Evolutionary conservation across 1,140 invertebrate genomes (phyloP).

Genomic region (Hydropsyche tenuis): DNA sequence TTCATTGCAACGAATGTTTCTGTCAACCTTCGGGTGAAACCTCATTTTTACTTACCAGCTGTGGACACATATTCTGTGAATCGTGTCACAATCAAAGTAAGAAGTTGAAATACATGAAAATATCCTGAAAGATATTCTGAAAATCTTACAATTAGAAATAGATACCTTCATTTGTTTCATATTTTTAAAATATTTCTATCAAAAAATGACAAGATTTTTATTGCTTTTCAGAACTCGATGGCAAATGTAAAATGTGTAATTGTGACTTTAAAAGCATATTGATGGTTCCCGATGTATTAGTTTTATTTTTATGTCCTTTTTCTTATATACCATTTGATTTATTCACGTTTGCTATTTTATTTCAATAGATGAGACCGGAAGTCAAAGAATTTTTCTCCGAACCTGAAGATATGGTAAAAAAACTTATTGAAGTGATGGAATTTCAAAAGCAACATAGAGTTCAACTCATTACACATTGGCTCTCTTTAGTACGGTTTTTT

Average conservation of each 20-base stretch:
- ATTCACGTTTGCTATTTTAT: no score
- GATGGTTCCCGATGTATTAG: constrained; percentile 57
- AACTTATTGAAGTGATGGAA: constrained; percentile 58
- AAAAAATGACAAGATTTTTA: no score
- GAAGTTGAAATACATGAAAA: background rate
- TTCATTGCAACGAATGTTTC: constrained; percentile 63
- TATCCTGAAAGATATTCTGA: no score
- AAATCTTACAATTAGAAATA: no score
- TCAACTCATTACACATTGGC: constrained; percentile 57
- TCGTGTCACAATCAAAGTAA: constrained; percentile 57
- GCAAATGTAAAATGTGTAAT: constrained; percentile 57
- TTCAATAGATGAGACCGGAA: constrained; percentile 60
- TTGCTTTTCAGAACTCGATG: constrained; percentile 49
- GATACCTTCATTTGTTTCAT: no score
- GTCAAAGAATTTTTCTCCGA: constrained; percentile 62
- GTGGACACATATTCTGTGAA: constrained; percentile 62
- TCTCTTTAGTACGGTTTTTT: constrained; percentile 56
- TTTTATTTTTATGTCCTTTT: no score
- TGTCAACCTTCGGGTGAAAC: constrained; percentile 53
- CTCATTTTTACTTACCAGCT: background rate
- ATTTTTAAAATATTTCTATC: no score
- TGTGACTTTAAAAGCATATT: constrained; percentile 58
- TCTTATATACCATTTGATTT: no score
- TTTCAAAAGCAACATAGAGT: constrained; percentile 61
- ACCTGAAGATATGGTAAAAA: constrained; percentile 60